Percentiles rank a stretch among this genome's conserved stretches.
Evolutionary conservation across 1,140 invertebrate genomes (phyloP).

Genomic region (Anastatus disparis): DNA sequence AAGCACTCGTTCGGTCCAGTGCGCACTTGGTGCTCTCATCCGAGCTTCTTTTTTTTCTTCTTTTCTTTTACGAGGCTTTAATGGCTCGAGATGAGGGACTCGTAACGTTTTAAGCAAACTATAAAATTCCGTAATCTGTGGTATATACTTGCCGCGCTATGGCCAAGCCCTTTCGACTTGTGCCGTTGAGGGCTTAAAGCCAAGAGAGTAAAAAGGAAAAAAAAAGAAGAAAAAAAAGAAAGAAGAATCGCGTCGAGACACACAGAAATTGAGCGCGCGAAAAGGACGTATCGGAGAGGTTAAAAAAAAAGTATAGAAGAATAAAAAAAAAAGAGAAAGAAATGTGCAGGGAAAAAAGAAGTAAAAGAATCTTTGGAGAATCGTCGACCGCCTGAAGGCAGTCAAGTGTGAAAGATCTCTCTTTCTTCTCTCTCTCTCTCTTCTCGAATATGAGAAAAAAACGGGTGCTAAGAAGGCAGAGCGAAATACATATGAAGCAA

Average conservation of each 20-base stretch:
- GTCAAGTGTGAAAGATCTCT: slow-evolving; percentile 50
- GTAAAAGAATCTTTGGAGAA: not conserved
- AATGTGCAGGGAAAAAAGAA: not conserved
- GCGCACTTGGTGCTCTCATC: too few relatives aligned
- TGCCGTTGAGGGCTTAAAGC: too few relatives aligned
- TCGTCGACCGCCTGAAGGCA: slow-evolving; percentile 26
- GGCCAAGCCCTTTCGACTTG: not conserved
- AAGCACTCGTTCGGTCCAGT: too few relatives aligned
- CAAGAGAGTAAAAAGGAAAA: too few relatives aligned
- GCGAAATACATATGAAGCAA: slow-evolving; percentile 32
- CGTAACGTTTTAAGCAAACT: slow-evolving; percentile 33
- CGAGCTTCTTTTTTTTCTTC: not conserved
- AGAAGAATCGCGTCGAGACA: too few relatives aligned
- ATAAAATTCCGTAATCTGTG: slow-evolving; percentile 28
- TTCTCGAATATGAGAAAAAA: slow-evolving; percentile 41
- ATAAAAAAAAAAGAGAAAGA: slow-evolving; percentile 2
- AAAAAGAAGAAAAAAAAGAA: too few relatives aligned
- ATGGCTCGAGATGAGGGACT: slow-evolving; percentile 20
- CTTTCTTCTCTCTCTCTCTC: too few relatives aligned
- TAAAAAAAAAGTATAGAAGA: not conserved
- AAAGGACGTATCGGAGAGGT: too few relatives aligned
- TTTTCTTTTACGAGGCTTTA: slow-evolving; percentile 35
- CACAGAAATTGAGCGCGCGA: too few relatives aligned
- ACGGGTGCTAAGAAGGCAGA: slow-evolving; percentile 22
- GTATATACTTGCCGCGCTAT: not conserved